Percentiles rank a stretch among this genome's conserved stretches.
Conservation (phyloP, 2,113 vertebrate species). For the Labrus mixtus region DNA sequence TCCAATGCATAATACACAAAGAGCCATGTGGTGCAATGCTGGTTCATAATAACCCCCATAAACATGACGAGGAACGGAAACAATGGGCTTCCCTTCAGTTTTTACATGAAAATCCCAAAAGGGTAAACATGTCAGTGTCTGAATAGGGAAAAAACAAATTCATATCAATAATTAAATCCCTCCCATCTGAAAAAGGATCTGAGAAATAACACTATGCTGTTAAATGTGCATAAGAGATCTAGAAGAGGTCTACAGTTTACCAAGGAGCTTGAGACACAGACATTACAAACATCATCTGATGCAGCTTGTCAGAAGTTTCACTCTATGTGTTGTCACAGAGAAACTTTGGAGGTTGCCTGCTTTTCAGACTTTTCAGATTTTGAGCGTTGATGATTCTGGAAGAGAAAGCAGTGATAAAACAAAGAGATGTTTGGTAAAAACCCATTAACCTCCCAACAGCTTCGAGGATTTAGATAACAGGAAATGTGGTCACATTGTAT, state of each 20-base stretch:
- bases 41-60: constrained; percentile 1
- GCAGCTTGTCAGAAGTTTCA: not conserved
- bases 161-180: not conserved
- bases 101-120: not conserved
- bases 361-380: not conserved
- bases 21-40: not conserved
- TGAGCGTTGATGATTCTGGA: not conserved
- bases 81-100: not conserved
- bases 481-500: not conserved
- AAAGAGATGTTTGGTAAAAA: not conserved
- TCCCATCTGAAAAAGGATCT: constrained; percentile 6
- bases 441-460: not conserved
- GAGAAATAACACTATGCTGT: not conserved
- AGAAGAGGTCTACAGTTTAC: not conserved
- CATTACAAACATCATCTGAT: not conserved
- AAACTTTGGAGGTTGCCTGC: not conserved
- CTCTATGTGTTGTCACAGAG: not conserved
- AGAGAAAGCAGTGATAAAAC: not conserved
- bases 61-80: not conserved
- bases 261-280: not conserved
- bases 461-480: not conserved
- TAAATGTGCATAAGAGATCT: not conserved
- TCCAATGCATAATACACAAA: not conserved
- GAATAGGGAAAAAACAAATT: not conserved
- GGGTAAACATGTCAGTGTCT: constrained; percentile 21